Percentiles rank a stretch among this genome's conserved stretches.
Conservation (phyloP, 2,888 invertebrate genomes). For the Gari tellinella region DNA sequence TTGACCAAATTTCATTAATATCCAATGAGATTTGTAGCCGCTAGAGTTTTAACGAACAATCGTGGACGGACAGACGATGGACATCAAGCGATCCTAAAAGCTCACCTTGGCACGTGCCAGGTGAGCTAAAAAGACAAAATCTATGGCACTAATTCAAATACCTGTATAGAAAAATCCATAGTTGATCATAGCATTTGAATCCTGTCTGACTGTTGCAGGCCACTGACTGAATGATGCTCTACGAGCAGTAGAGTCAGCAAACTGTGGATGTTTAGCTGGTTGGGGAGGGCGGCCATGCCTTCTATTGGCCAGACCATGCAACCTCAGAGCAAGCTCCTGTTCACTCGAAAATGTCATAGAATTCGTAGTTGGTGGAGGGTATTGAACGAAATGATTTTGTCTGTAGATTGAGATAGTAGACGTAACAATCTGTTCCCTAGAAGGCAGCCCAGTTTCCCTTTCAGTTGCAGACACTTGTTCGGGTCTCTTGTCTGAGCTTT, state of each 20-base stretch:
- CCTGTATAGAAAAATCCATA: slow-evolving; percentile 57
- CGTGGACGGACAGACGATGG: no score
- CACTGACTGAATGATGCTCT: slow-evolving; percentile 33
- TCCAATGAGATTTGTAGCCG: no score
- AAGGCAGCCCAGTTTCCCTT: slow-evolving; percentile 1
- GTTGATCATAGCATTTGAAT: slow-evolving; percentile 33
- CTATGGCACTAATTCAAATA: no score
- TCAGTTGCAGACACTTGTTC: no score
- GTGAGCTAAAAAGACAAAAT: no score
- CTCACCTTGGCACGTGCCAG: no score
- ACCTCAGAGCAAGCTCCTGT: slow-evolving; percentile 3
- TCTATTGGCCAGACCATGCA: background rate
- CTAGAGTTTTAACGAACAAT: no score
- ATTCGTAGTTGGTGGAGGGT: slow-evolving; percentile 20
- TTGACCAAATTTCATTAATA: no score
- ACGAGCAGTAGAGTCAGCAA: slow-evolving; percentile 18
- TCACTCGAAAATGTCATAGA: slow-evolving; percentile 16
- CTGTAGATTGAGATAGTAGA: slow-evolving; percentile 18
- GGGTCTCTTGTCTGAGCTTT: no score
- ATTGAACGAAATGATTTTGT: background rate
- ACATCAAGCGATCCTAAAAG: no score
- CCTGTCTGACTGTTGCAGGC: slow-evolving; percentile 38
- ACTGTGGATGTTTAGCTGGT: slow-evolving; percentile 40
- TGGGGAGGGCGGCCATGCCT: background rate
- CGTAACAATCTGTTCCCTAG: slow-evolving; percentile 17